Evolutionary conservation across 1,140 invertebrate species (phyloP), one percentile per base, ranked within the genome.

Genomic region (Magallana ariakensis): DNA sequence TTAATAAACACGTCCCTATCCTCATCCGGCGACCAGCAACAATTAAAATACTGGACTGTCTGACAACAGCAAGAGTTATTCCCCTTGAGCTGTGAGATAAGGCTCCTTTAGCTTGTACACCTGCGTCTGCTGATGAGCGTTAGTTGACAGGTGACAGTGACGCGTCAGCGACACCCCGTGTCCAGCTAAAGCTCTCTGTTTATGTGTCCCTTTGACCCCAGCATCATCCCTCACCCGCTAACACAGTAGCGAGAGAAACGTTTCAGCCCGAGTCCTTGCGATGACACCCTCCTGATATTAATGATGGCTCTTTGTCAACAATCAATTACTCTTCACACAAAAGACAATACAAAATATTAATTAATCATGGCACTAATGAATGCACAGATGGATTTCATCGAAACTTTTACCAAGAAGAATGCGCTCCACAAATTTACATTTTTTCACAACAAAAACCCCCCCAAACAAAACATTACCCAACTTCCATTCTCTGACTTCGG

Each of bases 261-360:
- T 33, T 75, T 13, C 13, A 26, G 66, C 33, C 66, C 22, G 33
- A 26, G 33, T 46, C 11, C 19, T 46, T 26, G 33, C 66, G 22
- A 26, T 26, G 22, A 75, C 22, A 19, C 66, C 66, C 33, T 62
- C 22, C 66, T 75, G 22, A 75, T 75, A 75, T 75, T 75, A 75
- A 75, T 75, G 66, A 75, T 75, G 26, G 33, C 66, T 75, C 22
- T 33, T 9, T 22, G 66, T 75, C 66, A 75, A 8, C 66, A 26
- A 19, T 75, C 66, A 33, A 75, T 75, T 75, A 75, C 66, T 75
- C 66, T 75, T 22, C 11, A 75, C 66, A 75, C 66, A 75, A 75
- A 33, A 75, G 66, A 75, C 22, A 75, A 75, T 75, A 13, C 22
- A 5, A 46, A 75, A 26, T 9, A 26, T 75, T 75, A 75, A 75